These are phyloP conservation scores for Physeter macrocephalus DNA, from an alignment of 2,113 vertebrate genomes.

Conservation along the genomic window DNA sequence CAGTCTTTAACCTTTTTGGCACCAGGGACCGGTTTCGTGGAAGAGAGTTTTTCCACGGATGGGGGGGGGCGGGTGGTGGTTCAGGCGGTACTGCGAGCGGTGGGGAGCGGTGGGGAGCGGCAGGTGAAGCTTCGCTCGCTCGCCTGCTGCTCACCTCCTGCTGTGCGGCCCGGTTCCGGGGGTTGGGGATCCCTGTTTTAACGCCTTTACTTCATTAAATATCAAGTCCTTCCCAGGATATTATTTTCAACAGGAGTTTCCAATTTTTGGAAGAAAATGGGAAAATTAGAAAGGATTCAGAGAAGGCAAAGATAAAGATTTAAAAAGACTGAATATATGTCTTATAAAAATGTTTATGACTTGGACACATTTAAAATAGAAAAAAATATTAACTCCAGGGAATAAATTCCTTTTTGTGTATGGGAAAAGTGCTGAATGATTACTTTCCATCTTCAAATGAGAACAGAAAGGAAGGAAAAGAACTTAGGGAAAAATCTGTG, in stretches of 20 bases:
- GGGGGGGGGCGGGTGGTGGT: too few relatives aligned
- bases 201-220: neutral
- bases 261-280: neutral
- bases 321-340: neutral
- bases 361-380: neutral
- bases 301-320: neutral
- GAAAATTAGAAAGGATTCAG: neutral
- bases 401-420: neutral
- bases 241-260: neutral
- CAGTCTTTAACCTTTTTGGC: too few relatives aligned
- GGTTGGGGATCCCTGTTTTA: neutral
- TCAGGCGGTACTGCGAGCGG: too few relatives aligned
- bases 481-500: neutral
- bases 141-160: too few relatives aligned
- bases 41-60: too few relatives aligned
- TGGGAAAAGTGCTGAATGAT: neutral
- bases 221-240: neutral
- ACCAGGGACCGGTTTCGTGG: too few relatives aligned
- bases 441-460: neutral
- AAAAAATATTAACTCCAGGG: neutral
- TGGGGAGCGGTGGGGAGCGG: too few relatives aligned
- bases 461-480: neutral
- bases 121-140: too few relatives aligned
- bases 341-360: neutral
- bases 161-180: too few relatives aligned